Evolutionary conservation across 2,113 vertebrate genomes (phyloP).

Genomic region (Dipodomys ordii): DNA sequence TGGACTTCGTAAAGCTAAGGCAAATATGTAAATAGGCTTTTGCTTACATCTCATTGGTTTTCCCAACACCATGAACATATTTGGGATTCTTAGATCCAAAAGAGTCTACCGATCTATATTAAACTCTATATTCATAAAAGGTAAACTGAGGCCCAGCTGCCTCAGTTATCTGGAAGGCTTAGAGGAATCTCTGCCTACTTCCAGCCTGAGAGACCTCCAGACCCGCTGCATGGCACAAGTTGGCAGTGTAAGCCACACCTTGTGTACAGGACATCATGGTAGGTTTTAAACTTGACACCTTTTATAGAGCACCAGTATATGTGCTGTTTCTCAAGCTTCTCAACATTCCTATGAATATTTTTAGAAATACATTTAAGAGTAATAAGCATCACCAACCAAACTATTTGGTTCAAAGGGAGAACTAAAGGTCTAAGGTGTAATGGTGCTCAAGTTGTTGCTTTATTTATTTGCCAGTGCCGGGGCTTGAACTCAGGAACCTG

Average conservation of each 20-base stretch:
- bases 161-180: background rate
- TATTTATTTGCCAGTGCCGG: no score
- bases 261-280: background rate
- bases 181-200: background rate
- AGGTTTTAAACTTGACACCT: background rate
- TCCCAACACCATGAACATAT: background rate
- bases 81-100: background rate
- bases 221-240: accelerated
- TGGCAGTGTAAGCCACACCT: background rate
- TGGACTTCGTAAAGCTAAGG: background rate
- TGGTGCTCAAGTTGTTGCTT: background rate
- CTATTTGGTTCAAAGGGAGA: background rate
- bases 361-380: background rate
- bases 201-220: background rate
- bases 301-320: background rate
- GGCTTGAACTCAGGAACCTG: no score
- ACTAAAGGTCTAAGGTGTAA: background rate
- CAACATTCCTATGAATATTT: background rate
- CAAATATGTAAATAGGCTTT: background rate
- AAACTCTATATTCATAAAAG: background rate
- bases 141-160: constrained; percentile 5
- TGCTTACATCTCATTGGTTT: constrained; percentile 26
- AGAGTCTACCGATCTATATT: background rate
- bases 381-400: background rate
- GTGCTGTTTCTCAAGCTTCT: background rate